These are phyloP conservation scores for Apaloderma vittatum DNA, from an alignment of 2,113 vertebrate species.

Conservation along the genomic window DNA sequence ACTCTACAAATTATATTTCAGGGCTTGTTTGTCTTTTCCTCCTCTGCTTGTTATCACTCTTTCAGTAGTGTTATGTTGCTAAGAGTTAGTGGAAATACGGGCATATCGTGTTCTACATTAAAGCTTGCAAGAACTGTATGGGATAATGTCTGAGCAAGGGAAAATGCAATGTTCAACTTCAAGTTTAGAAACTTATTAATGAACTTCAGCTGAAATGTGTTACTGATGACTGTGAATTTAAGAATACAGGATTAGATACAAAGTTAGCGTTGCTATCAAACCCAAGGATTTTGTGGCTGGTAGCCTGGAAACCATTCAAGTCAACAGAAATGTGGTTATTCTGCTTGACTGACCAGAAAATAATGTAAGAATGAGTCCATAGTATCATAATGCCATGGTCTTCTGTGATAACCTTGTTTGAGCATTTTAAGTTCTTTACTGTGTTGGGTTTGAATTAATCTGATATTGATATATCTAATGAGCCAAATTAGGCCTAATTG, in stretches of 20 bases:
- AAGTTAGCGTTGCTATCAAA: neutral
- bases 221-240: neutral
- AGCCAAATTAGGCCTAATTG: neutral
- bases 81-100: neutral
- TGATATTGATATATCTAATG: constrained; percentile 20
- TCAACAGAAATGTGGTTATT: neutral
- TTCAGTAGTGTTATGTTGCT: neutral
- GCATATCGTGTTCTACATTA: neutral
- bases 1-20: neutral
- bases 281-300: neutral
- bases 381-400: neutral
- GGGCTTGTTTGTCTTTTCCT: neutral
- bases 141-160: neutral
- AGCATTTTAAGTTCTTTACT: neutral
- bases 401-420: neutral
- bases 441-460: neutral
- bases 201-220: neutral
- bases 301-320: neutral
- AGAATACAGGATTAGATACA: neutral
- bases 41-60: neutral
- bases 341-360: neutral
- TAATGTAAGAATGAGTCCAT: neutral
- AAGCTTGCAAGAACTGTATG: neutral
- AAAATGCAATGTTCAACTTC: neutral
- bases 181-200: neutral